phyloP scores from a whole-genome alignment of 2,888 invertebrate species.

The Meiosimyza platycephala region DNA sequence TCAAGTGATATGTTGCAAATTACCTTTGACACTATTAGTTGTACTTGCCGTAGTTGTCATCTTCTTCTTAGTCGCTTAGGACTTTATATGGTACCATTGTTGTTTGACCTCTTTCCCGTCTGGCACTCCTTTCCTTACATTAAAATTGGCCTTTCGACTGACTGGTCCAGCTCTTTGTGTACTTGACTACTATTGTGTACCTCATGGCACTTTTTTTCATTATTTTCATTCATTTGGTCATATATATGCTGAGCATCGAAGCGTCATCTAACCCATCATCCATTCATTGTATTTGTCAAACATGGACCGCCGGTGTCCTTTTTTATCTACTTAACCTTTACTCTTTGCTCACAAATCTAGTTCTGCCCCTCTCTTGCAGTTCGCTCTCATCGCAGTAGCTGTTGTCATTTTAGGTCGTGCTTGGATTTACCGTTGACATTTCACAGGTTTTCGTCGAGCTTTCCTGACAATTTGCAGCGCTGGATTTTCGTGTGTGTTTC shows the following conservation, averaged over 20 bases:
- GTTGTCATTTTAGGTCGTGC: too few relatives aligned
- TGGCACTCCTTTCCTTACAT: too few relatives aligned
- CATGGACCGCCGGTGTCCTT: neutral
- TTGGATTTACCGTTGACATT: slow-evolving; percentile 10
- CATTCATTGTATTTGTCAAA: slow-evolving; percentile 9
- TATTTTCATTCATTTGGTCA: neutral
- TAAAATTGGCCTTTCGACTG: too few relatives aligned
- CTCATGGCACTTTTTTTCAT: too few relatives aligned
- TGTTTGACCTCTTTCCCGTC: too few relatives aligned
- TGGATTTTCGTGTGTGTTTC: slow-evolving; percentile 11
- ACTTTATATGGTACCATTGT: too few relatives aligned
- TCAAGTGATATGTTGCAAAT: slow-evolving; percentile 11
- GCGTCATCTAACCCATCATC: neutral
- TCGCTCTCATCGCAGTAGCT: too few relatives aligned
- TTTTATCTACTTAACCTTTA: slow-evolving; percentile 18
- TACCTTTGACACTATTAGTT: slow-evolving; percentile 18
- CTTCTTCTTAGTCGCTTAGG: too few relatives aligned
- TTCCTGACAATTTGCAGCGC: neutral
- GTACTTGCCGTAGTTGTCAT: neutral
- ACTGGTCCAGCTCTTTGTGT: too few relatives aligned
- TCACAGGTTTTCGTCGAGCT: neutral
- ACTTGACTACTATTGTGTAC: too few relatives aligned
- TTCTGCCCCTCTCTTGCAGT: neutral
- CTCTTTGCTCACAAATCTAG: slow-evolving; percentile 3
- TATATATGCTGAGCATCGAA: neutral